Evolutionary conservation across 2,888 invertebrate genomes (phyloP).

Genomic region (Caenorhabditis auriculariae): DNA sequence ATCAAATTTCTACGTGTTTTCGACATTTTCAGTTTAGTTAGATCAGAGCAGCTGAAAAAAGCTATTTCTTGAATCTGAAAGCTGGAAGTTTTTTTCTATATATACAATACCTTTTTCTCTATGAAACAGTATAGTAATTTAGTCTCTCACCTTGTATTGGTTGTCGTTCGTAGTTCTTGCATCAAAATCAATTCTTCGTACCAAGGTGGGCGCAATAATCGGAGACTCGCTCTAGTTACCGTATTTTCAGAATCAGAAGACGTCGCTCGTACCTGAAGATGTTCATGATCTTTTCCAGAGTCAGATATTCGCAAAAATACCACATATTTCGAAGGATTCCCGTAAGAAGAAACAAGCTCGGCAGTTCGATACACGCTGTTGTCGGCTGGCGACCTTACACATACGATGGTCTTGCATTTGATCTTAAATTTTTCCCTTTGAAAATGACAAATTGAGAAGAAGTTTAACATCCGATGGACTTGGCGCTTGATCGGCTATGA

Average conservation of each 20-base stretch:
- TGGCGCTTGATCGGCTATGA: slow-evolving; percentile 52
- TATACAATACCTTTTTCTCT: too few relatives aligned
- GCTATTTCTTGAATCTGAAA: too few relatives aligned
- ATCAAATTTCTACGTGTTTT: too few relatives aligned
- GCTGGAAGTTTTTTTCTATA: too few relatives aligned
- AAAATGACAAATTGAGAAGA: slow-evolving; percentile 4
- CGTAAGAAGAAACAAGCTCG: slow-evolving; percentile 20
- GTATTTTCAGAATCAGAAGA: slow-evolving; percentile 63
- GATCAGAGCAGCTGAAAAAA: too few relatives aligned
- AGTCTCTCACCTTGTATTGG: too few relatives aligned
- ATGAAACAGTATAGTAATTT: too few relatives aligned
- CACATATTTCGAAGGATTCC: slow-evolving; percentile 22
- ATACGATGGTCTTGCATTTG: slow-evolving; percentile 21
- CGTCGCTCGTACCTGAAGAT: slow-evolving; percentile 16
- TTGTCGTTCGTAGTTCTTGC: too few relatives aligned
- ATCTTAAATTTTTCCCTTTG: slow-evolving; percentile 13
- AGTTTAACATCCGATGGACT: slow-evolving; percentile 15
- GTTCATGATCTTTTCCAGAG: not conserved
- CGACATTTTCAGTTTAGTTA: too few relatives aligned
- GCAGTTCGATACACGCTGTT: slow-evolving; percentile 14
- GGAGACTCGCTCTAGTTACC: slow-evolving; percentile 84
- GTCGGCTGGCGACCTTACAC: slow-evolving; percentile 25
- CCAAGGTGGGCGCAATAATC: slow-evolving; percentile 91
- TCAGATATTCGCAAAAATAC: slow-evolving; percentile 6
- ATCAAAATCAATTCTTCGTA: slow-evolving; percentile 78